Evolutionary conservation across 2,888 invertebrate species (phyloP).

Genomic region (Machimus rusticus): DNA sequence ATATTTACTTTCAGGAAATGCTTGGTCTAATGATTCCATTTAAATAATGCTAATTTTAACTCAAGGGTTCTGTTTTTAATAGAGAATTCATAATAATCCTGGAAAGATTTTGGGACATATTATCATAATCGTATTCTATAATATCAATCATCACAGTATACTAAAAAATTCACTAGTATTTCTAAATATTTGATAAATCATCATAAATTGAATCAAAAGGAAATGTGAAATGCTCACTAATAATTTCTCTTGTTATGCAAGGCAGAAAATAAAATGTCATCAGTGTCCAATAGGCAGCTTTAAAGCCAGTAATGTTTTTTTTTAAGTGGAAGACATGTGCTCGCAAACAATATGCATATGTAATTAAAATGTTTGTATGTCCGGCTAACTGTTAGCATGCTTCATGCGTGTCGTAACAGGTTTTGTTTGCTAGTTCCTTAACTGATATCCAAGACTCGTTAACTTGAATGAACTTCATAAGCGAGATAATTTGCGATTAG

Average conservation of each 20-base stretch:
- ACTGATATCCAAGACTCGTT: background rate
- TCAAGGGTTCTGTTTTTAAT: background rate
- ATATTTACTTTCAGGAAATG: no score
- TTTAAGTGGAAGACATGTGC: background rate
- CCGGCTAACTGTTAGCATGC: background rate
- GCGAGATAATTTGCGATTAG: background rate
- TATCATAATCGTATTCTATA: no score
- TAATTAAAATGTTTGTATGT: background rate
- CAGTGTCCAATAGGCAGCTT: background rate
- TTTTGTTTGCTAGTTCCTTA: background rate
- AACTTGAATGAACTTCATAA: background rate
- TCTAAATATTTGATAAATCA: no score
- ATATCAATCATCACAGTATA: no score
- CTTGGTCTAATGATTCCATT: no score
- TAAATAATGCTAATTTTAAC: no score
- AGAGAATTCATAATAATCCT: no score
- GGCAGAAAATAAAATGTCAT: background rate
- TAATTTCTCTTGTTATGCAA: background rate
- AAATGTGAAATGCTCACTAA: background rate
- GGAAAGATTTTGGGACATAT: no score
- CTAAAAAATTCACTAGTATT: no score
- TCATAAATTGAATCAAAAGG: no score
- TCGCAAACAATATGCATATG: background rate
- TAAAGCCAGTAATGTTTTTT: background rate
- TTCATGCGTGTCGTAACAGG: background rate